These are phyloP conservation scores for Nebria ingens DNA, from an alignment of 1,140 invertebrate species.

Conservation along the genomic window DNA sequence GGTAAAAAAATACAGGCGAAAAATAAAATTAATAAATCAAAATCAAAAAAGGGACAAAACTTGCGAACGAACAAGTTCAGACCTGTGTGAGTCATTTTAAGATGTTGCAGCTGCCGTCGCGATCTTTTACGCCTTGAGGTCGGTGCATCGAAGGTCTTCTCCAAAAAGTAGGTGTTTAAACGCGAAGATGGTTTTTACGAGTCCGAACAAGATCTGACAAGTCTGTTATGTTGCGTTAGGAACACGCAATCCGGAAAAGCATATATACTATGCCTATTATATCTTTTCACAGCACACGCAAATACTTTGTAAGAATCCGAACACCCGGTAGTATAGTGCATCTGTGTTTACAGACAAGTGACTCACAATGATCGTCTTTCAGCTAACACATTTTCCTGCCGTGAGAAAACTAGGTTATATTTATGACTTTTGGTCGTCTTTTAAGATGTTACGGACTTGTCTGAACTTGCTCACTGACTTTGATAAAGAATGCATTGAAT, in stretches of 20 bases:
- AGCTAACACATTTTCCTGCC: not conserved
- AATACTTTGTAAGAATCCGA: not conserved
- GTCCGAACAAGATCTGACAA: not conserved
- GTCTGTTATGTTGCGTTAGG: not conserved
- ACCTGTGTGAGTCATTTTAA: conserved; percentile 17
- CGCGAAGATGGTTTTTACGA: not conserved
- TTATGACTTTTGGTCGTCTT: not conserved
- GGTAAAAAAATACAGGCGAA: not conserved
- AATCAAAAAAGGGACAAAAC: no score
- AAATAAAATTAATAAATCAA: no score
- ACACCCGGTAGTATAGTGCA: not conserved
- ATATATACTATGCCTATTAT: no score
- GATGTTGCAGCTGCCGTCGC: conserved; percentile 15
- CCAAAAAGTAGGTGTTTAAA: conserved; percentile 14
- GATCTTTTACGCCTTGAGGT: not conserved
- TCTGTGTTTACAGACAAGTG: not conserved
- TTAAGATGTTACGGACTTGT: not conserved
- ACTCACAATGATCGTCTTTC: not conserved
- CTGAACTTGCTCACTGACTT: no score
- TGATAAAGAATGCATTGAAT: no score
- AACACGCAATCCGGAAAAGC: not conserved
- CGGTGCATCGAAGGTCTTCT: not conserved
- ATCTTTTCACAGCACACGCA: no score
- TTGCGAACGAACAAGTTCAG: conserved; percentile 12
- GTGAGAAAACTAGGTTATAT: not conserved